Conservation (phyloP, 2,113 vertebrate genomes). For the Lepisosteus osseus region DNA sequence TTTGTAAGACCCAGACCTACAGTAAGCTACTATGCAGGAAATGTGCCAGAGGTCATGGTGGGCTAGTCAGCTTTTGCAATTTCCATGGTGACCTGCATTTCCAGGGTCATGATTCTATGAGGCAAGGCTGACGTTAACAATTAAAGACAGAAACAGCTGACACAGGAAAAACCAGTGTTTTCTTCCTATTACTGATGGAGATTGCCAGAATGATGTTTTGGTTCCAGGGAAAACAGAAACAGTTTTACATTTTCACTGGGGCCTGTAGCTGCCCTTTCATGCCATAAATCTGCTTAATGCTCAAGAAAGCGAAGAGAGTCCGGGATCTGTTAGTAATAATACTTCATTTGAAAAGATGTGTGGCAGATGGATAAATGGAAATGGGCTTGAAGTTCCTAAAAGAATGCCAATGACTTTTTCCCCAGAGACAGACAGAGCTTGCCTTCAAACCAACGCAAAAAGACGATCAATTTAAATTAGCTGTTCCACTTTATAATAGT, state of each 20-base stretch:
- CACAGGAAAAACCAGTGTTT: not conserved
- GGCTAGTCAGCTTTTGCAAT: too few species aligned
- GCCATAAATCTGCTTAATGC: not conserved
- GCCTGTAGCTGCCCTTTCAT: not conserved
- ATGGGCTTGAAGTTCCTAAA: not conserved
- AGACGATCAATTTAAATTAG: not conserved
- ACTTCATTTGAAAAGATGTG: conserved; percentile 1
- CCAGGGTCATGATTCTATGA: too few species aligned
- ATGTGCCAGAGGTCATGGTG: too few species aligned
- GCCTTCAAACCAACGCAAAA: not conserved
- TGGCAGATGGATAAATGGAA: conserved; percentile 10
- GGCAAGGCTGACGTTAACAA: not conserved
- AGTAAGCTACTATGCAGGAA: too few species aligned
- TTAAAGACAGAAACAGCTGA: not conserved
- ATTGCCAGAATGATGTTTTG: not conserved
- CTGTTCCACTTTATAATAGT: not conserved
- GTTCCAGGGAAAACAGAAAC: conserved; percentile 5
- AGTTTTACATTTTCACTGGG: conserved; percentile 5
- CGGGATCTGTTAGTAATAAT: conserved; percentile 1
- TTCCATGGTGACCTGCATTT: too few species aligned
- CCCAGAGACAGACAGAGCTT: not conserved
- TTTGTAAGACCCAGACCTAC: too few species aligned
- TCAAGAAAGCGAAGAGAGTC: not conserved
- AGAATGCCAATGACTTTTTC: not conserved
- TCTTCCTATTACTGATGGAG: not conserved